A percentile compares a stretch with the other conserved stretches of the same genome.
These are phyloP conservation scores for Ciconia maguari DNA, from an alignment of 2,113 vertebrate species.

Conservation along the genomic window DNA sequence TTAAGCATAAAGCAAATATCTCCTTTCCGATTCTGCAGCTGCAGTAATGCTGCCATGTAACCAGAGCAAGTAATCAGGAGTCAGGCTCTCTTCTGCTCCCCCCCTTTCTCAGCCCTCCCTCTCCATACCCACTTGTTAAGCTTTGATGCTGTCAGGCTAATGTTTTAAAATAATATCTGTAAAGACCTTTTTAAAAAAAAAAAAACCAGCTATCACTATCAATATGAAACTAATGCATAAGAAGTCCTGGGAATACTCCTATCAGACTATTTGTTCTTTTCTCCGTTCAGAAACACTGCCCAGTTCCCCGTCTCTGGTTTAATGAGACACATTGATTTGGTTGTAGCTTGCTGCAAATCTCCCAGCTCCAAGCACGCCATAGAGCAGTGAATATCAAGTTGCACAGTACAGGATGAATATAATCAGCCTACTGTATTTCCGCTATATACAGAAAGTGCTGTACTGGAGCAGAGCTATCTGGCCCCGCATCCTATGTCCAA, in stretches of 20 bases:
- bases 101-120: background rate
- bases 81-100: background rate
- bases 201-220: background rate
- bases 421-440: background rate
- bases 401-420: background rate
- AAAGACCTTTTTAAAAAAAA: background rate
- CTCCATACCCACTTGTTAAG: background rate
- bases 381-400: background rate
- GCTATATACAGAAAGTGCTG: background rate
- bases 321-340: background rate
- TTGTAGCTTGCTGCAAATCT: background rate
- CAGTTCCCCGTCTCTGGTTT: background rate
- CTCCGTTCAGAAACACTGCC: background rate
- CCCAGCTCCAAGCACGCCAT: background rate
- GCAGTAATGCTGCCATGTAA: background rate
- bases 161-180: background rate
- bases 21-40: constrained; percentile 1
- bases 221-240: background rate
- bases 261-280: background rate
- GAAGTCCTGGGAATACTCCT: background rate
- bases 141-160: background rate
- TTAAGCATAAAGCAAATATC: constrained; percentile 44
- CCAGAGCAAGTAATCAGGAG: background rate
- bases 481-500: background rate
- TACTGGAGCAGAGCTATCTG: background rate